Percentiles rank a stretch among this genome's conserved stretches.
Evolutionary conservation across 2,113 vertebrate species (phyloP).

Genomic region (Meleagris gallopavo): DNA sequence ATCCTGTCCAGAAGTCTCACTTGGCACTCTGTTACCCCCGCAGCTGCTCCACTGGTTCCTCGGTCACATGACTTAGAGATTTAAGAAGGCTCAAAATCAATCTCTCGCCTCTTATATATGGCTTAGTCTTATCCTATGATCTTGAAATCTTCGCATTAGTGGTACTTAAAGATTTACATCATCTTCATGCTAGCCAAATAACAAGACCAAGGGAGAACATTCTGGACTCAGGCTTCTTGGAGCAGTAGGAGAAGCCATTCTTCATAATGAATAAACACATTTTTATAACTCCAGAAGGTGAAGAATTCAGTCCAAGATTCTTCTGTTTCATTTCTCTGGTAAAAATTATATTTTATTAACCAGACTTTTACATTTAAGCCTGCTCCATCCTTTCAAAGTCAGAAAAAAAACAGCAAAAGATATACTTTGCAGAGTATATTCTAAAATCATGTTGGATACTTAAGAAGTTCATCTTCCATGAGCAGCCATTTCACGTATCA

Average conservation of each 20-base stretch:
- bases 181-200: conserved; percentile 70
- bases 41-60: conserved; percentile 81
- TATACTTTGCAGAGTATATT: conserved; percentile 15
- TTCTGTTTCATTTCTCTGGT: not conserved
- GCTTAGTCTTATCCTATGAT: conserved; percentile 81
- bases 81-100: conserved; percentile 75
- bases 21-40: conserved; percentile 83
- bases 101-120: conserved; percentile 82
- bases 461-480: not conserved
- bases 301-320: not conserved
- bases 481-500: conserved; percentile 26
- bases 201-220: not conserved
- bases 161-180: conserved; percentile 70
- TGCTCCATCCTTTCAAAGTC: not conserved
- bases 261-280: not conserved
- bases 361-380: not conserved
- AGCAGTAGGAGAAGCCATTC: not conserved
- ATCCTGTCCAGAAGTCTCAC: conserved; percentile 61
- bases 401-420: not conserved
- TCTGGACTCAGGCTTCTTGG: not conserved
- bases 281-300: not conserved
- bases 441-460: not conserved
- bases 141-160: conserved; percentile 76
- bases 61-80: fast-evolving
- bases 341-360: conserved; percentile 41